Evolutionary conservation across 2,113 vertebrate species (phyloP), one percentile per base, ranked within the genome.

Genomic region (Echinops telfairi): DNA sequence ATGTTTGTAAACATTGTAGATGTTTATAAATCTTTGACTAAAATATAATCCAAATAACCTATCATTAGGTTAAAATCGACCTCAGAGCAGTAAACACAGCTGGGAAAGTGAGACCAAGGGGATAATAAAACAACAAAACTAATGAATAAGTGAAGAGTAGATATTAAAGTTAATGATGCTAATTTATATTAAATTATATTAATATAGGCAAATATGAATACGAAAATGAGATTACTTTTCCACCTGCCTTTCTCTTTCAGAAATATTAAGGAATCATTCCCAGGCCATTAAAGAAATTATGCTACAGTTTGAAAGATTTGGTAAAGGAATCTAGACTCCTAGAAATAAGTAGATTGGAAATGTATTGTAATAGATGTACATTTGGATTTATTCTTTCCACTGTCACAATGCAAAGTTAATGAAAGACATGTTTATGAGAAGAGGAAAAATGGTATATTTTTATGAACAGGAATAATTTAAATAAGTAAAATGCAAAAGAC

Each of bases 21-120:
- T 83, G 29, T 83, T 78, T 79, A 88, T 89, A 40, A 73, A 90
- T 1, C 25, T 81, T 91, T 4, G 84, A 38, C 12, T 71, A 62
- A 91, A 89, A 27, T 83, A 73, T 33, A 75, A 40, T 23, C n/a
- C 83, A 81, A 91, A 78, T 93, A 83, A 58, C 2, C 84, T 88
- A 85, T 12, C 10, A 29, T 88, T 93, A 89, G 19, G 19, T 76
- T 87, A 20, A 58, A 94, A 84, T 94, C 38, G 68, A 40, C 80
- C 73, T 95, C 29, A 91, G 70, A 84, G 20, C 11, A 88, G 7
- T 36, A 86, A 83, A 29, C 23, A n/a, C 36, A 70, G 23, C 1
- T 17, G 1, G 2, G 6, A 11, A 1, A 31, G 15, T 83, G 53
- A 86, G 20, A 11, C 22, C 15, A 57, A 58, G 78, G 64, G 57